Base-by-base conservation (phyloP, 1,140 invertebrate genomes). In the Cydia splendana region DNA sequence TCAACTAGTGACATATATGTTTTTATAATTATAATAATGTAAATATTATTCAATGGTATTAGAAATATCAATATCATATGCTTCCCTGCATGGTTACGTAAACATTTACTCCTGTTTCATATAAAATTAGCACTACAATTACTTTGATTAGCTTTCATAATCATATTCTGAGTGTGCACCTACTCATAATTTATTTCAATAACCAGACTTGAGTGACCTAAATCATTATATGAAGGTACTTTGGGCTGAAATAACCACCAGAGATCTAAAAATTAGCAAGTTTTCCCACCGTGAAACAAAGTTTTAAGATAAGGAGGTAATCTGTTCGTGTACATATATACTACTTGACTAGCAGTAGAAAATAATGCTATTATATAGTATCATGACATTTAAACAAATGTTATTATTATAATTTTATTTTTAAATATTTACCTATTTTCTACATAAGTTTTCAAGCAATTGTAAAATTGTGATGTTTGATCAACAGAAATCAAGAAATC, bases 201-300 rank as follows among this genome's bases (percentile, higher is more conserved):
- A 71, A 71, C n/a, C 30, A 20, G 30, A 78, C 74, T 78, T 80
- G 80, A 77, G 24, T 81, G 57, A 80, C 74, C 75, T 77, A 79
- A 71, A 76, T 78, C 76, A 69, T 81, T 65, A 78, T 78, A 79
- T 30, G 80, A 71, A 74, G 20, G 13, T 74, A 53, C 28, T 85
- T 84, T 84, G 84, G 86, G 87, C 86, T 88, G 85, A 91, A 84
- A 81, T 80, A 86, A 88, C 89, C 89, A 91, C 89, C 90, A 87
- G 85, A 88, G 80, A 89, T 87, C 83, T 87, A 88, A 87, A 88
- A 71, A 89, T 81, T 86, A 85, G 84, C 79, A 87, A 88, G 86
- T 91, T 83, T 91, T 91, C 91, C 91, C 91, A 93, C 91, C 91
- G 91, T 91, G 77, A 89, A 85, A 87, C 78, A 84, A 88, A 87